These are phyloP conservation scores for Meiosimyza decipiens DNA, from an alignment of 2,888 invertebrate genomes.

Conservation along the genomic window DNA sequence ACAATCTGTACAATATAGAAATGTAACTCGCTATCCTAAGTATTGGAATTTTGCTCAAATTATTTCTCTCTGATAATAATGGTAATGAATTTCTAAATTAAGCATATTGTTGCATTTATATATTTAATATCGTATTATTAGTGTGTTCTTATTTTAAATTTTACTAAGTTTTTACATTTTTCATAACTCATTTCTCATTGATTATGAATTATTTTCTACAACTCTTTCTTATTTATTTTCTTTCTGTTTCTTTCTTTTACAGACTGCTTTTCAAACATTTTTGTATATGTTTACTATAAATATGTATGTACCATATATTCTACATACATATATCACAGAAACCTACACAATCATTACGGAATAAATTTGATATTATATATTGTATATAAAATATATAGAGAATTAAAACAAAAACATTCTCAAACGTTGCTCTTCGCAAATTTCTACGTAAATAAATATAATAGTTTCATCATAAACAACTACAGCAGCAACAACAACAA, in stretches of 20 bases:
- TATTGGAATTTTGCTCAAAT: too few species aligned
- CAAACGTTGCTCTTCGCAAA: neutral
- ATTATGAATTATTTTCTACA: conserved; percentile 17
- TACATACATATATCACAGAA: neutral
- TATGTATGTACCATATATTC: neutral
- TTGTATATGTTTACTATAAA: conserved; percentile 14
- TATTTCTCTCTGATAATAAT: too few species aligned
- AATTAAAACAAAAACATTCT: too few species aligned
- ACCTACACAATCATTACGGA: conserved; percentile 25
- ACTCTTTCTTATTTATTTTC: conserved; percentile 54
- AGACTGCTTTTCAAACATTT: conserved; percentile 47
- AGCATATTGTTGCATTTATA: neutral
- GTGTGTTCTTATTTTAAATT: conserved; percentile 2
- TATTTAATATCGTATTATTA: neutral
- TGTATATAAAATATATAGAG: neutral
- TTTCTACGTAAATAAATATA: conserved; percentile 29
- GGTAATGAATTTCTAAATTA: too few species aligned
- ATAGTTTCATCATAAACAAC: conserved; percentile 4
- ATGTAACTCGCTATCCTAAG: too few species aligned
- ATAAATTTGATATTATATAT: conserved; percentile 15
- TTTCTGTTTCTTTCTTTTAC: conserved; percentile 55
- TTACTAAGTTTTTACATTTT: neutral
- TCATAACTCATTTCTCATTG: conserved; percentile 18
- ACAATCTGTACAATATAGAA: too few species aligned
- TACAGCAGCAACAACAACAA: conserved; percentile 15